These are phyloP conservation scores for Noturus placidus DNA, from an alignment of 2,113 vertebrate genomes.

Conservation along the genomic window DNA sequence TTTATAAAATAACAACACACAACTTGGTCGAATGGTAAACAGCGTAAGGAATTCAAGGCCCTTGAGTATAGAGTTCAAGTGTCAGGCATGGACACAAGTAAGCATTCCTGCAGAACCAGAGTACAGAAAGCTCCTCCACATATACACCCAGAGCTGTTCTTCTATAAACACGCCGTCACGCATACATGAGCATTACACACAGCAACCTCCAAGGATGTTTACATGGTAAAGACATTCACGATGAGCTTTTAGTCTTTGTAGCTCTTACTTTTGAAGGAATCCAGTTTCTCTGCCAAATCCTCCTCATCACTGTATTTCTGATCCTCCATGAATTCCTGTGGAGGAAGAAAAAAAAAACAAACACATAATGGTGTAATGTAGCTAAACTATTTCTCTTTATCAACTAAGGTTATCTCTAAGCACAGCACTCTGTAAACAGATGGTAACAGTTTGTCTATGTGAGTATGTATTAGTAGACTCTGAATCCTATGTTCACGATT, in stretches of 20 bases:
- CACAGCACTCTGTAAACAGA: not conserved
- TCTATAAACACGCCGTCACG: conserved; percentile 14
- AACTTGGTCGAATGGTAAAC: not conserved
- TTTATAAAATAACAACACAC: conserved; percentile 12
- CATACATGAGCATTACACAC: not conserved
- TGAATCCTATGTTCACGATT: not conserved
- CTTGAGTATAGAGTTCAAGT: not conserved
- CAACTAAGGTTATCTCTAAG: not conserved
- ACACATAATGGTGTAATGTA: not conserved
- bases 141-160: conserved; percentile 7
- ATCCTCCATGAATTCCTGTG: conserved; percentile 90
- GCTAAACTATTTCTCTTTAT: not conserved
- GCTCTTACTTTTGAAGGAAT: conserved; percentile 90
- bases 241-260: not conserved
- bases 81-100: conserved; percentile 4
- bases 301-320: conserved; percentile 95
- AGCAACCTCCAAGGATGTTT: not conserved
- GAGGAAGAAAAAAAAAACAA: not conserved
- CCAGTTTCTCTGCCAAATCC: conserved; percentile 85
- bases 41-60: not conserved
- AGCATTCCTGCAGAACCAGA: conserved; percentile 32
- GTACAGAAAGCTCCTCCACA: conserved; percentile 18
- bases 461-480: not conserved
- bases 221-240: not conserved
- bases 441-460: not conserved